phyloP scores from a whole-genome alignment of 2,888 invertebrate genomes.

The Clitarchus hookeri region DNA sequence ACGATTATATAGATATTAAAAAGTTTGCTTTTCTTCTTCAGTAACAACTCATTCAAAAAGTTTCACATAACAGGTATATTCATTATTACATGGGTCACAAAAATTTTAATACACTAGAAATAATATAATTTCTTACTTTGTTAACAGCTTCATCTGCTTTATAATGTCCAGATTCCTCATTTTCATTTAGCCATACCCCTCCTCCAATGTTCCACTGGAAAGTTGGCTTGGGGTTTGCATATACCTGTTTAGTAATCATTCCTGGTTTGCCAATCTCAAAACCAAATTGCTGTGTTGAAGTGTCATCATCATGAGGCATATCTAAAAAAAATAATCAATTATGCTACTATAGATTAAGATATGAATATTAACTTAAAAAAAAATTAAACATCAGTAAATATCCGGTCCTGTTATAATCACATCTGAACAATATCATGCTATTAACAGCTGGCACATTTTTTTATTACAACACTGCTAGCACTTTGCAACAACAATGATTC shows the following conservation, averaged over 20 bases:
- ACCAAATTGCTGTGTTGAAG: slow-evolving; percentile 62
- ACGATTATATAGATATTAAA: too few species aligned
- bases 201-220: slow-evolving; percentile 68
- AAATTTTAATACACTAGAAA: not conserved
- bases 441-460: too few species aligned
- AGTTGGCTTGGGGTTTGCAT: slow-evolving; percentile 72
- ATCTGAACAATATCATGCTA: too few species aligned
- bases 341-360: not conserved
- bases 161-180: not conserved
- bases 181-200: slow-evolving; percentile 5
- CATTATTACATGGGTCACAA: too few species aligned
- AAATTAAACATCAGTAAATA: too few species aligned
- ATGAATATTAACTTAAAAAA: too few species aligned
- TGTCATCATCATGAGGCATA: slow-evolving; percentile 20
- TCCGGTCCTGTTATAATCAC: too few species aligned
- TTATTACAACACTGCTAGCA: too few species aligned
- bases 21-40: too few species aligned
- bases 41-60: too few species aligned
- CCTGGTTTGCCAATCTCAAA: slow-evolving; percentile 74
- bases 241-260: slow-evolving; percentile 71
- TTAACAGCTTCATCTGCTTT: slow-evolving; percentile 16
- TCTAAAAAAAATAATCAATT: slow-evolving; percentile 4
- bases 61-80: too few species aligned
- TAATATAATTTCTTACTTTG: slow-evolving; percentile 6
- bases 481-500: too few species aligned